Evolutionary conservation across 2,797 vertebrate species (phyloP), one percentile per base, ranked within the genome.

Genomic region (Gambelia wislizenii): DNA sequence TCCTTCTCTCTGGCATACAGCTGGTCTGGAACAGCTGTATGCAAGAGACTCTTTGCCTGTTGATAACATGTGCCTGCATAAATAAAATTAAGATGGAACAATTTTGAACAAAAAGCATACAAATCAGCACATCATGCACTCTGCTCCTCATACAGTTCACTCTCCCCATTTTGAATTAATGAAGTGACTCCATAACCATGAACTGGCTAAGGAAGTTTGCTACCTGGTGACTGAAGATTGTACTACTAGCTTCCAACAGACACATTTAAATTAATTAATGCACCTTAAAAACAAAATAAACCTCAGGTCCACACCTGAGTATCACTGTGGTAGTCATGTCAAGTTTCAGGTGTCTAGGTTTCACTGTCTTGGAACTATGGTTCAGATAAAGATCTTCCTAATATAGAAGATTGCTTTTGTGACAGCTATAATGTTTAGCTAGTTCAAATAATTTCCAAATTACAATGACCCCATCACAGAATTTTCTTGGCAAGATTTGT

Each of bases 1-100:
- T 99, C 98, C 0, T 83, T 78, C 89, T 99, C 98, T 44, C 99
- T 94, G 89, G 97, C 98, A 76, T 98, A 97, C 27, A 99, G 97
- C 0, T 95, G 97, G 49, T 98, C 97, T 0, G 99, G 99, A 36
- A 98, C 91, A 0, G 98, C 98, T 0, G 97, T 98, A 87, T 98
- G 98, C 36, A 99, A 97, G 8, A 97, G 97, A 92, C 97, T 98
- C 96, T 99, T 99, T 64, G 97, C 97, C 83, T 96, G 94, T 93
- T 98, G 98, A 91, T 98, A 98, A 90, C 97, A 96, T 0, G 97
- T 97, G 39, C 97, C 99, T 99, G 33, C 16, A 22, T 4, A 39
- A 89, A 27, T 1, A 44, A 72, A 81, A 72, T 77, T 81, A 56
- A 90, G 54, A 93, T 67, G 87, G 39, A 89, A 33, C 4, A 30